Percentiles rank a stretch among this genome's conserved stretches.
Evolutionary conservation across 1,140 invertebrate genomes (phyloP).

Genomic region (Littorina saxatilis): DNA sequence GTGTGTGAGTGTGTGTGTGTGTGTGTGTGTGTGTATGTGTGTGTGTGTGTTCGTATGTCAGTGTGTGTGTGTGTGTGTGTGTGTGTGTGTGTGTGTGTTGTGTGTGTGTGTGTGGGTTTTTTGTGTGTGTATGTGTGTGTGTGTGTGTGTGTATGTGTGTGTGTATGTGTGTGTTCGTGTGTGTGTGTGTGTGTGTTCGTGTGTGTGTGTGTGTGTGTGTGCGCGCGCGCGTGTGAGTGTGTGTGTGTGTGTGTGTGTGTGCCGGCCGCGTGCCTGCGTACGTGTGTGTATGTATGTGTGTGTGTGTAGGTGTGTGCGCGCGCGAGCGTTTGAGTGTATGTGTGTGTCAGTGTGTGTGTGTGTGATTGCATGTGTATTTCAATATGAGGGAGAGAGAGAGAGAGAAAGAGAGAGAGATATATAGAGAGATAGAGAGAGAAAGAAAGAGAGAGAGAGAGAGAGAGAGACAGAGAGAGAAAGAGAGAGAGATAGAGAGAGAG

Average conservation of each 20-base stretch:
- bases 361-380: not conserved
- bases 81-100: not conserved
- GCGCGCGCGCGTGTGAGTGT: not conserved
- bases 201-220: slow-evolving; percentile 2
- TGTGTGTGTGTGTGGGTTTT: not conserved
- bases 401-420: too few species aligned
- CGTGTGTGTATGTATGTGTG: slow-evolving; percentile 7
- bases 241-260: not conserved
- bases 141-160: not conserved
- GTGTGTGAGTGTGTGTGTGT: not conserved
- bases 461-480: not conserved
- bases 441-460: not conserved
- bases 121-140: not conserved
- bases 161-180: too few species aligned
- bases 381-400: too few species aligned
- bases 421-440: not conserved
- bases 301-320: slow-evolving; percentile 2
- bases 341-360: not conserved
- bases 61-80: not conserved
- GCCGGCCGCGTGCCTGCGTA: not conserved
- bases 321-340: not conserved
- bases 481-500: too few species aligned
- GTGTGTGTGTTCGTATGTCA: not conserved
- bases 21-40: not conserved
- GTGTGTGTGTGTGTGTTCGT: not conserved